Evolutionary conservation across 35 echinoderm and acorn worm species (phyloP).

Genomic region (Ophiothrix spiculata): DNA sequence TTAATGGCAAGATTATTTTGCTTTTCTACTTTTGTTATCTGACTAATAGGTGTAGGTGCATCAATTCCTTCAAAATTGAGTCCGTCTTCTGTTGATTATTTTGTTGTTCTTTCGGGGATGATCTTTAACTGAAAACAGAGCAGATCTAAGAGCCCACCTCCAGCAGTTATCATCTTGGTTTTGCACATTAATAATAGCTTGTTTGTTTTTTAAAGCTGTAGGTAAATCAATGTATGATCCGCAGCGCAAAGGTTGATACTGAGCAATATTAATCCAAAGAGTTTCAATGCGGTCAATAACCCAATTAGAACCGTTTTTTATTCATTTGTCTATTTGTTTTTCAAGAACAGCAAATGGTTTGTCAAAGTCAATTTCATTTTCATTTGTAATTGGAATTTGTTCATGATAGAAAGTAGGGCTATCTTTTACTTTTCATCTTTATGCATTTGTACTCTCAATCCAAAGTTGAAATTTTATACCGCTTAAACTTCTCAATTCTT

Average conservation of each 20-base stretch:
- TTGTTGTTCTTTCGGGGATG: background rate
- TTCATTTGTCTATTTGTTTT: background rate
- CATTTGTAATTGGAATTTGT: background rate
- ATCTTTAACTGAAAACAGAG: background rate
- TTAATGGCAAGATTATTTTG: background rate
- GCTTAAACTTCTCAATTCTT: too few species aligned
- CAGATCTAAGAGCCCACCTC: background rate
- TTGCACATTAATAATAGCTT: background rate
- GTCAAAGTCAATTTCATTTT: background rate
- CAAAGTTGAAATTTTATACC: too few species aligned
- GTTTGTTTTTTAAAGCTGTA: background rate
- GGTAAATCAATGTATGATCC: background rate
- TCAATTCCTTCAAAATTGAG: background rate
- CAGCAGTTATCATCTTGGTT: background rate
- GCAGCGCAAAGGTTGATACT: background rate
- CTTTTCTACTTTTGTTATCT: background rate
- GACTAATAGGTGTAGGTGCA: background rate
- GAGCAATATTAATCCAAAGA: background rate
- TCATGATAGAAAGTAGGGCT: background rate
- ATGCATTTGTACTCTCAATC: background rate
- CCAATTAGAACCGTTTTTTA: background rate
- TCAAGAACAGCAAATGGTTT: background rate
- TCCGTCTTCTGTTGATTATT: background rate
- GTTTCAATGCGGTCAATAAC: background rate
- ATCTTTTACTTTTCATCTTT: background rate